A percentile compares a stretch with the other conserved stretches of the same genome.
Evolutionary conservation across 2,113 vertebrate species (phyloP).

Genomic region (Syrrhaptes paradoxus): DNA sequence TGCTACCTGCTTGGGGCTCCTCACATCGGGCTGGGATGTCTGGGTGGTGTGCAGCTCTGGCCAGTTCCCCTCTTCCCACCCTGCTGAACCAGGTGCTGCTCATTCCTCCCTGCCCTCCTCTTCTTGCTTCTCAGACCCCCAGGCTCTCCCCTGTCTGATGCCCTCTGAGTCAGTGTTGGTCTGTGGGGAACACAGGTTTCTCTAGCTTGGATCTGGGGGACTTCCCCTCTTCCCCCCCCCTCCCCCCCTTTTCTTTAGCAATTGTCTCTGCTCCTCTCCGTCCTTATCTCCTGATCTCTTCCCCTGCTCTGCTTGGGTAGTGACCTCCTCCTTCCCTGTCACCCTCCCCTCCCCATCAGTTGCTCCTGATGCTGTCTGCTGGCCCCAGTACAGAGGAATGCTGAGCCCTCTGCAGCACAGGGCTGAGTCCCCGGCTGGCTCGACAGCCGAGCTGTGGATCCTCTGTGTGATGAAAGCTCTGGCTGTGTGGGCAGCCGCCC

Average conservation of each 20-base stretch:
- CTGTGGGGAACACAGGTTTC: background rate
- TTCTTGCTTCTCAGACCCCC: background rate
- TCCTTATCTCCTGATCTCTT: background rate
- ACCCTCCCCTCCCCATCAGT: background rate
- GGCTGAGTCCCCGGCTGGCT: background rate
- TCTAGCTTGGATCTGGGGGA: background rate
- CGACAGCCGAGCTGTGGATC: background rate
- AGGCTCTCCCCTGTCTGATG: background rate
- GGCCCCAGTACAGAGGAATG: background rate
- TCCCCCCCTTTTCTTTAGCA: background rate
- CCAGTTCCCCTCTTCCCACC: background rate
- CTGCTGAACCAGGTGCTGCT: background rate
- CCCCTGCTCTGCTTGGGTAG: background rate
- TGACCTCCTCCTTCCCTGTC: background rate
- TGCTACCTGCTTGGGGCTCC: background rate
- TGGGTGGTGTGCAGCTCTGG: background rate
- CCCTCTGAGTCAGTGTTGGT: background rate
- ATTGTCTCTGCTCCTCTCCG: background rate
- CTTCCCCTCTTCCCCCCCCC: fast-evolving
- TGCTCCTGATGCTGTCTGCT: background rate
- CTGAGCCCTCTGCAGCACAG: background rate
- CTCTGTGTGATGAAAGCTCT: constrained; percentile 13
- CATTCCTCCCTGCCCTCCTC: background rate
- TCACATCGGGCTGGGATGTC: fast-evolving
- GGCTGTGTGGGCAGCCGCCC: background rate